Evolutionary conservation across 2,888 invertebrate genomes (phyloP).

Genomic region (Trachelus troglodyta): DNA sequence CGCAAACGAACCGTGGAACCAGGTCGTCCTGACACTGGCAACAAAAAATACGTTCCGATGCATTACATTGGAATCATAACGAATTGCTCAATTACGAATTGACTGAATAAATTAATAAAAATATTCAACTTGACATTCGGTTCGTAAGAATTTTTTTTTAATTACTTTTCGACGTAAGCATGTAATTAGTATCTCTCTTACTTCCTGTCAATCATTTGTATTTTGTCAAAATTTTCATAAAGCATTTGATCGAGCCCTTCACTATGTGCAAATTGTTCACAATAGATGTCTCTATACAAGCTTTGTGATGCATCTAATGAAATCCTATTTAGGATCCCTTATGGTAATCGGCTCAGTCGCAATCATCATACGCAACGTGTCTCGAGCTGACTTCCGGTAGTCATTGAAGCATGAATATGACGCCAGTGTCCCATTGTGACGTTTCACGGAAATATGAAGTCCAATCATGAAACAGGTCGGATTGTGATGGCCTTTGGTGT

Average conservation of each 20-base stretch:
- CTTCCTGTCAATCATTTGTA: not conserved
- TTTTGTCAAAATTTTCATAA: not conserved
- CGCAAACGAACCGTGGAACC: constrained; percentile 62
- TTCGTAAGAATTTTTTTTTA: not conserved
- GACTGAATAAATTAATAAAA: not conserved
- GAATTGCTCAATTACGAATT: not conserved
- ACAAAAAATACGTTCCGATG: constrained; percentile 26
- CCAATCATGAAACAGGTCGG: not conserved
- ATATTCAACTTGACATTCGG: not conserved
- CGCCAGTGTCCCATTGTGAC: not conserved
- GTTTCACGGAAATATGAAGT: not conserved
- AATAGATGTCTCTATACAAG: not conserved
- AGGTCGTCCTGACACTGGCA: constrained; percentile 50
- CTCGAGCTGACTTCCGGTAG: constrained; percentile 11
- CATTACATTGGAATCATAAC: constrained; percentile 9
- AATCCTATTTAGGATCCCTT: not conserved
- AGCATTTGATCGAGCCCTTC: not conserved
- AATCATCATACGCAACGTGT: constrained; percentile 7
- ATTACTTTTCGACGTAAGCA: not conserved
- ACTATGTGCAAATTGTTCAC: not conserved
- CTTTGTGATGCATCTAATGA: not conserved
- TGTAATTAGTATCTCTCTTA: not conserved
- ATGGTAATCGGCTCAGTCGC: not conserved
- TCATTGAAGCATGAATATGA: constrained; percentile 19
- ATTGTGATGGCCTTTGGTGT: not conserved